A percentile compares a stretch with the other conserved stretches of the same genome.
Conservation (phyloP, 2,888 invertebrate genomes). For the Tolmerus cingulatus region DNA sequence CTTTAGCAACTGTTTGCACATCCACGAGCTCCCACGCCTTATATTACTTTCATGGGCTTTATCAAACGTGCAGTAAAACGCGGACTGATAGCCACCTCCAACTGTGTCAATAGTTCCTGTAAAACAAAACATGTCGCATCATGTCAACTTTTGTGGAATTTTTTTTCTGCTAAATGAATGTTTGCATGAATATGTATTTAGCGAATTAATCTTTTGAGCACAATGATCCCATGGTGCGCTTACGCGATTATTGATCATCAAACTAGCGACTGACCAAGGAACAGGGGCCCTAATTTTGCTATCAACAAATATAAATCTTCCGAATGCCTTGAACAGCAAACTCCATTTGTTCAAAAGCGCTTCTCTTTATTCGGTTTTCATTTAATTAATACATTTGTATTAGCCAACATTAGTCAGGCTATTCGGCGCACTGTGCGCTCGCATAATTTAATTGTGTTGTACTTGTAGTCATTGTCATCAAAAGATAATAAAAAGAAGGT, state of each 20-base stretch:
- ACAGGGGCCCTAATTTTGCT: neutral
- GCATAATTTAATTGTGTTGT: no score
- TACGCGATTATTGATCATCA: neutral
- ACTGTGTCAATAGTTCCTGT: conserved; percentile 3
- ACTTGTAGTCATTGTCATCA: no score
- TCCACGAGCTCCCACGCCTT: neutral
- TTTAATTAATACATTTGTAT: neutral
- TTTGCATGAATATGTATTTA: neutral
- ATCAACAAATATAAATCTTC: neutral
- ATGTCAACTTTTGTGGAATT: neutral
- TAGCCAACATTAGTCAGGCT: no score
- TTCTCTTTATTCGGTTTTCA: neutral
- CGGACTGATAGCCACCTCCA: neutral
- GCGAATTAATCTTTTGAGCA: neutral
- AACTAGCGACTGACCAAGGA: neutral
- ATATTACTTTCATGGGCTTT: conserved; percentile 21
- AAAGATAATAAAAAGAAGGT: no score
- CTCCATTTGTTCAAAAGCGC: neutral
- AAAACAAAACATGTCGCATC: neutral
- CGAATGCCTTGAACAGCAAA: neutral
- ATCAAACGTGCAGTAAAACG: conserved; percentile 10
- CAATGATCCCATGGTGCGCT: neutral
- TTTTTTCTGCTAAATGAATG: neutral
- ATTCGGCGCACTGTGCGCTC: no score
- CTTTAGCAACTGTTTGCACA: neutral